A percentile compares a stretch with the other conserved stretches of the same genome.
These are phyloP conservation scores for Idaea aversata DNA, from an alignment of 2,888 invertebrate genomes.

Conservation along the genomic window DNA sequence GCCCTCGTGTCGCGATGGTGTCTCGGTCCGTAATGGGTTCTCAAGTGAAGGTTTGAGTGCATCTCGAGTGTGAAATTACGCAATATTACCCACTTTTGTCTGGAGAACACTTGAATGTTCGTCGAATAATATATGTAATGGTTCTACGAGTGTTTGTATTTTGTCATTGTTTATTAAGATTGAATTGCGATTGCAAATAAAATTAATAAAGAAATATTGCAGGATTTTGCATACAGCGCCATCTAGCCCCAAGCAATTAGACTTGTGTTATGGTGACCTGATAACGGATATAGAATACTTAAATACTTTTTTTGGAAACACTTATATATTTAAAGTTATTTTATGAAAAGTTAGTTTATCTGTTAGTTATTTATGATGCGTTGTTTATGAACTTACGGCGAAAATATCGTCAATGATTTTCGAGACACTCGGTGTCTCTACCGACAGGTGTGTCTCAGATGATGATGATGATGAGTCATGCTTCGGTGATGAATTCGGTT, in stretches of 20 bases:
- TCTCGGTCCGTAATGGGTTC: neutral
- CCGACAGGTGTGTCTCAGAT: conserved; percentile 59
- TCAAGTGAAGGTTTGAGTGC: neutral
- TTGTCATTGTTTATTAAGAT: neutral
- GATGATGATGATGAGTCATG: conserved; percentile 48
- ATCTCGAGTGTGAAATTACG: neutral
- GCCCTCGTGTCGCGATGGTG: conserved; percentile 12
- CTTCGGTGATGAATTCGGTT: conserved; percentile 48
- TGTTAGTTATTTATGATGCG: neutral
- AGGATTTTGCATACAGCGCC: too few relatives aligned
- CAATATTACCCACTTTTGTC: neutral
- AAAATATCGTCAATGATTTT: conserved; percentile 69
- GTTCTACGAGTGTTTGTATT: neutral
- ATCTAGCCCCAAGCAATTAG: too few relatives aligned
- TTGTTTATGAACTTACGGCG: conserved; percentile 66
- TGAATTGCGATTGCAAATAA: neutral
- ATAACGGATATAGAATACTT: too few relatives aligned
- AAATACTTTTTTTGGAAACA: too few relatives aligned
- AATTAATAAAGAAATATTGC: too few relatives aligned
- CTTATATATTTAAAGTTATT: too few relatives aligned
- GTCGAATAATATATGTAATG: neutral
- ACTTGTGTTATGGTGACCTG: too few relatives aligned
- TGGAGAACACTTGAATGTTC: neutral
- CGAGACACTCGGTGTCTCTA: conserved; percentile 68
- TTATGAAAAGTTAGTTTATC: too few relatives aligned